Evolutionary conservation across 2,888 invertebrate genomes (phyloP).

Genomic region (Ophioninae sp.): DNA sequence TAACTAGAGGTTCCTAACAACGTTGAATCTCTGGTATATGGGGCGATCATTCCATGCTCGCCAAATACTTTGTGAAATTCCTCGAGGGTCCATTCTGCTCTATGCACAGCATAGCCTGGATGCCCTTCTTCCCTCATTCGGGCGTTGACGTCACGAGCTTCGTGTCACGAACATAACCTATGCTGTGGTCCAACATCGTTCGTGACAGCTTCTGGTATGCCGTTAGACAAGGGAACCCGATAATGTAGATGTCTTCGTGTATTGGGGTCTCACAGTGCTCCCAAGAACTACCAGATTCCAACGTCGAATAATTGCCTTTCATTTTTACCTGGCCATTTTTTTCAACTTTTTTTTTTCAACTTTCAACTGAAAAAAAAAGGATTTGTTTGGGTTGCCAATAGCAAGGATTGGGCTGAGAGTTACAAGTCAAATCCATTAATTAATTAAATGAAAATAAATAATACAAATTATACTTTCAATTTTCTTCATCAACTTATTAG

Average conservation of each 20-base stretch:
- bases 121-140: conserved; percentile 22
- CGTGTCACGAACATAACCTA: conserved; percentile 38
- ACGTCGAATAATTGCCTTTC: conserved; percentile 42
- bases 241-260: neutral
- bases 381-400: neutral
- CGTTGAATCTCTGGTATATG: neutral
- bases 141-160: conserved; percentile 51
- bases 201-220: conserved; percentile 36
- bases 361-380: neutral
- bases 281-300: conserved; percentile 32
- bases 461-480: too few relatives aligned
- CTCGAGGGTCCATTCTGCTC: conserved; percentile 3
- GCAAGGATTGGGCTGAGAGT: neutral
- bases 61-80: conserved; percentile 48
- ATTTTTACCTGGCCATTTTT: neutral
- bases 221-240: conserved; percentile 39
- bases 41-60: conserved; percentile 7
- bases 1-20: neutral
- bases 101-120: conserved; percentile 11
- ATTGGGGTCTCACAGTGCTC: conserved; percentile 5
- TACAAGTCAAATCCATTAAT: neutral
- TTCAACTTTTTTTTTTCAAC: neutral
- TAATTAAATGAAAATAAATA: too few relatives aligned
- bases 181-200: conserved; percentile 2
- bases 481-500: too few relatives aligned